phyloP scores from a whole-genome alignment of 1,140 invertebrate genomes.

The Brachionus rubens region DNA sequence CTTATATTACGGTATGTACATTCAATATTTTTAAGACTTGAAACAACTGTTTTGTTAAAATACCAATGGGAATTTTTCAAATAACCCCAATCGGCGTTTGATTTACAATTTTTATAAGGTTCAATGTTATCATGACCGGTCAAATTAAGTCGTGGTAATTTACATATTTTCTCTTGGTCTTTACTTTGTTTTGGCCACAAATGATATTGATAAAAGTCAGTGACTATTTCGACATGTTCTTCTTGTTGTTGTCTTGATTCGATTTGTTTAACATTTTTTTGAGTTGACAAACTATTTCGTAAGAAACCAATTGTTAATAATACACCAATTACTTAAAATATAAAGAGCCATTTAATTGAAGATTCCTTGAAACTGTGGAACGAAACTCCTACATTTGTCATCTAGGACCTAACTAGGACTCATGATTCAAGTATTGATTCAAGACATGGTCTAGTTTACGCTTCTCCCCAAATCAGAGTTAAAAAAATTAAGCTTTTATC shows the following conservation, averaged over 20 bases:
- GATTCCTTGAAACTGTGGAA: no score
- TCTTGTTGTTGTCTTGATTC: not conserved
- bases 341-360: not conserved
- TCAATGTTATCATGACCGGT: conserved; percentile 6
- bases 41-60: not conserved
- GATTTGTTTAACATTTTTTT: not conserved
- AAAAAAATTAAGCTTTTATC: no score
- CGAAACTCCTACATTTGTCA: no score
- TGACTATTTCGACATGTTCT: not conserved
- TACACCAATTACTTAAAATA: not conserved
- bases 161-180: not conserved
- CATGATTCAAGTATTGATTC: no score
- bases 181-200: not conserved
- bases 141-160: not conserved
- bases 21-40: not conserved
- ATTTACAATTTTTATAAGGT: not conserved
- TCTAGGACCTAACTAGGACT: no score
- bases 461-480: no score
- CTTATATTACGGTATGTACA: conserved; percentile 14
- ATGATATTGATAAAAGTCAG: not conserved
- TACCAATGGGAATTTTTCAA: conserved; percentile 12
- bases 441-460: no score
- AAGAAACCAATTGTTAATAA: not conserved
- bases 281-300: not conserved
- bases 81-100: not conserved